A percentile compares a stretch with the other conserved stretches of the same genome.
These are phyloP conservation scores for Tachysurus vachellii DNA, from an alignment of 2,113 vertebrate genomes.

Conservation along the genomic window DNA sequence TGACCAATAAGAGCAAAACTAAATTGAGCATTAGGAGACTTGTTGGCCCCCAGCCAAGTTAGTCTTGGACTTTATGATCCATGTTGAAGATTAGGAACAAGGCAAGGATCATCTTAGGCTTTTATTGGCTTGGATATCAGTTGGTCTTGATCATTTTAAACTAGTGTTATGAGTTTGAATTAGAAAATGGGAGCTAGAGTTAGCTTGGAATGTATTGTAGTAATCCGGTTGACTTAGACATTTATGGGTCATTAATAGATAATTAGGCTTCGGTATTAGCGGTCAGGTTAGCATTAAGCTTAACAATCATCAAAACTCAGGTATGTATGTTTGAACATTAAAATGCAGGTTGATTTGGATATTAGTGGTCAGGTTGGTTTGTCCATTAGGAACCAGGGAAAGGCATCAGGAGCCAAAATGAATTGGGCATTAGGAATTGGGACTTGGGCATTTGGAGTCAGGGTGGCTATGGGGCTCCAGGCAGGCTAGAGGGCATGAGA, in stretches of 20 bases:
- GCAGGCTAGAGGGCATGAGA: slow-evolving; percentile 73
- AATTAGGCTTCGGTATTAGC: not conserved
- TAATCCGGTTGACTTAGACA: not conserved
- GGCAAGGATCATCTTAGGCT: too few relatives aligned
- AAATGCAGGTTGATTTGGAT: not conserved
- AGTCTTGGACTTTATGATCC: not conserved
- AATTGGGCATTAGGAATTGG: not conserved
- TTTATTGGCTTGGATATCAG: not conserved
- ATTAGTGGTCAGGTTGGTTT: not conserved
- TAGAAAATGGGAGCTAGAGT: not conserved
- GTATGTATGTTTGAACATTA: not conserved
- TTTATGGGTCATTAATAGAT: not conserved
- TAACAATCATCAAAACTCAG: not conserved
- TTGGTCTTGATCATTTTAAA: not conserved
- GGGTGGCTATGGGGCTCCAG: slow-evolving; percentile 69
- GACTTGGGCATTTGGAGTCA: slow-evolving; percentile 30
- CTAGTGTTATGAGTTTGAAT: not conserved
- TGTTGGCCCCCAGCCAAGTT: not conserved
- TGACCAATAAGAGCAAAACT: too few relatives aligned
- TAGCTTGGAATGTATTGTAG: not conserved
- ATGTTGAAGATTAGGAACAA: not conserved
- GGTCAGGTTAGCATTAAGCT: not conserved
- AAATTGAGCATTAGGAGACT: not conserved
- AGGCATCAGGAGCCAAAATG: not conserved
- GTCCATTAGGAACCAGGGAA: slow-evolving; percentile 13